phyloP scores from a whole-genome alignment of 2,113 vertebrate genomes.

The Apistogramma diplotaenia region DNA sequence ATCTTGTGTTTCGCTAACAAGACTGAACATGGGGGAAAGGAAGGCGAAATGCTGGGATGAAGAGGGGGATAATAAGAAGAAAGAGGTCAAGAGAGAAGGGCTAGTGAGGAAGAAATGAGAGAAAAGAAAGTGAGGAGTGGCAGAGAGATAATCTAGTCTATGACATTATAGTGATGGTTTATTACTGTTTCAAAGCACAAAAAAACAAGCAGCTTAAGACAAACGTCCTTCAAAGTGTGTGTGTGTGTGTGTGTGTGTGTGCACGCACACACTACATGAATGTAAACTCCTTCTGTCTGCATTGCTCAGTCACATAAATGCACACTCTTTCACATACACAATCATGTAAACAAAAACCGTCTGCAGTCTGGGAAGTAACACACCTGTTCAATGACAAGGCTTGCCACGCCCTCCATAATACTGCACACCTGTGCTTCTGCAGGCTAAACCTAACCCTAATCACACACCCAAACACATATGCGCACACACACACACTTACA shows the following conservation, averaged over 20 bases:
- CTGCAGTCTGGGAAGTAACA: slow-evolving; percentile 71
- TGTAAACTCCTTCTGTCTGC: slow-evolving; percentile 31
- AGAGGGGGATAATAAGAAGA: background rate
- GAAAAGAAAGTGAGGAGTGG: slow-evolving; percentile 14
- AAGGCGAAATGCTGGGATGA: background rate
- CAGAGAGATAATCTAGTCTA: slow-evolving; percentile 52
- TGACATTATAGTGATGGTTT: slow-evolving; percentile 34
- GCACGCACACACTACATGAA: slow-evolving; percentile 24
- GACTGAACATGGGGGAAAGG: slow-evolving; percentile 8
- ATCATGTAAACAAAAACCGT: slow-evolving; percentile 49
- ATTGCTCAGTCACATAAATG: slow-evolving; percentile 49
- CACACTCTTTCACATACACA: slow-evolving; percentile 21
- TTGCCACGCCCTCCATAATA: slow-evolving; percentile 71
- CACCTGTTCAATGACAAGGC: slow-evolving; percentile 73
- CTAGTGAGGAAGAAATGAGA: background rate
- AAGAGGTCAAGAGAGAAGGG: slow-evolving; percentile 15
- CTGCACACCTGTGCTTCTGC: slow-evolving; percentile 74
- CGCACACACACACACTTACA: slow-evolving; percentile 25
- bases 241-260: slow-evolving; percentile 7
- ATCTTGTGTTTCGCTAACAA: slow-evolving; percentile 30
- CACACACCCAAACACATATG: slow-evolving; percentile 19
- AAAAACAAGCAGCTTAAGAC: slow-evolving; percentile 15
- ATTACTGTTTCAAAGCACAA: slow-evolving; percentile 34
- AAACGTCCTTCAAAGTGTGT: slow-evolving; percentile 8
- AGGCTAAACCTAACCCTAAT: slow-evolving; percentile 62